These are phyloP conservation scores for Gambelia wislizenii DNA, from an alignment of 2,797 vertebrate genomes.

Conservation along the genomic window DNA sequence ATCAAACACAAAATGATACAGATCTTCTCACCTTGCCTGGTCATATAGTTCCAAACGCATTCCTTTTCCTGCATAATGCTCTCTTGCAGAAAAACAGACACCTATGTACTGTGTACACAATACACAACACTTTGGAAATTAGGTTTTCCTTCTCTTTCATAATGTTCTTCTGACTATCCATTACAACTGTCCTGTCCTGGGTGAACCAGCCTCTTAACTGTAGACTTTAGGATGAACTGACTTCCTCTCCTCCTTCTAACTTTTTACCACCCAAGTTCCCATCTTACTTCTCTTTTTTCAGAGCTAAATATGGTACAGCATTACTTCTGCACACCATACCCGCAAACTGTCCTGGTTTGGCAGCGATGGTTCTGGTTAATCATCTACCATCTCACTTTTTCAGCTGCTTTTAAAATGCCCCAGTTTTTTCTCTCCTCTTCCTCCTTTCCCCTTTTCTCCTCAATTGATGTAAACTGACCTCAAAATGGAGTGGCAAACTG, in stretches of 20 bases:
- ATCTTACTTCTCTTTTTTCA: background rate
- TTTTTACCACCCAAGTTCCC: background rate
- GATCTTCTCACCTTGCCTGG: background rate
- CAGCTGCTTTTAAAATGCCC: too few relatives aligned
- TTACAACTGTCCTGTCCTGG: background rate
- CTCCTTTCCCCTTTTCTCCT: too few relatives aligned
- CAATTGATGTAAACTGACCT: too few relatives aligned
- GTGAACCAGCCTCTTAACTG: background rate
- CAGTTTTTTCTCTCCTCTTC: too few relatives aligned
- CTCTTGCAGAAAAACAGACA: background rate
- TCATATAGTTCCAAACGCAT: background rate
- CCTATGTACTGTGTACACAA: background rate
- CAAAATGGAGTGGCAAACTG: too few relatives aligned
- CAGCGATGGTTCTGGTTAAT: too few relatives aligned
- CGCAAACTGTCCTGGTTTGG: too few relatives aligned
- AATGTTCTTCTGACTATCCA: background rate
- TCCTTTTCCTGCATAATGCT: too few relatives aligned
- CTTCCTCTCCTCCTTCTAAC: background rate
- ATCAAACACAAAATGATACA: background rate
- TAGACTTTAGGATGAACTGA: background rate
- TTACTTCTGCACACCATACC: background rate
- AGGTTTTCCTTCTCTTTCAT: background rate
- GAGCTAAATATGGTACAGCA: background rate
- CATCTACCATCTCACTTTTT: too few relatives aligned
- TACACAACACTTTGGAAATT: background rate